Evolutionary conservation across 2,888 invertebrate genomes (phyloP).

Genomic region (Cyaniris semiargus): DNA sequence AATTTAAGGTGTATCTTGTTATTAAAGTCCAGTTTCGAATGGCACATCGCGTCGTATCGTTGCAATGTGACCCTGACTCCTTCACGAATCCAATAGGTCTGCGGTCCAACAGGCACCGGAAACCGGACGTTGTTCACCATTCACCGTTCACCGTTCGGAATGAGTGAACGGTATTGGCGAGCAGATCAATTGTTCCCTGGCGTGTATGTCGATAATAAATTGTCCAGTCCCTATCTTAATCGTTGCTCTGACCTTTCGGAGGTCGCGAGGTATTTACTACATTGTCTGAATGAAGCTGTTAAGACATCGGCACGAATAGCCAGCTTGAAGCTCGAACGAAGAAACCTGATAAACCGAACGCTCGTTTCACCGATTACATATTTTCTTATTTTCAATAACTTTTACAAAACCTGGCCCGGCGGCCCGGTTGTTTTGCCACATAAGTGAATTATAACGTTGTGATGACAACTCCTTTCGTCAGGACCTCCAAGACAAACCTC

Average conservation of each 20-base stretch:
- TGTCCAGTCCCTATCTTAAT: not conserved
- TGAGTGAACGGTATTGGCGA: slow-evolving; percentile 7
- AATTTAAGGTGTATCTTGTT: too few species aligned
- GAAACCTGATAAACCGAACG: not conserved
- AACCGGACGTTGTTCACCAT: slow-evolving; percentile 3
- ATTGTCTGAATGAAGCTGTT: not conserved
- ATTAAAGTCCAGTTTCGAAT: not conserved
- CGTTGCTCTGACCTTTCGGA: not conserved
- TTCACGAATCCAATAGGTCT: not conserved
- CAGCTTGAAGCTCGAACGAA: not conserved
- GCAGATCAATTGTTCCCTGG: slow-evolving; percentile 13
- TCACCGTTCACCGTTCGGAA: not conserved
- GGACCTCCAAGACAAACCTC: too few species aligned
- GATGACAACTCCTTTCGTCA: too few species aligned
- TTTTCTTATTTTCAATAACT: too few species aligned
- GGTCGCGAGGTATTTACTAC: not conserved
- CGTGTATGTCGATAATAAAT: slow-evolving; percentile 1
- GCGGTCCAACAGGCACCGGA: slow-evolving; percentile 3
- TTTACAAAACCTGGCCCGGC: too few species aligned
- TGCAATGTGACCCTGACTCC: not conserved
- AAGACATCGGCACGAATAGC: not conserved
- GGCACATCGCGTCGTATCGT: not conserved
- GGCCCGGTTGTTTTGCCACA: too few species aligned
- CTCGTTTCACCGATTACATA: too few species aligned
- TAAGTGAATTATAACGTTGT: too few species aligned